A percentile compares a stretch with the other conserved stretches of the same genome.
phyloP scores from a whole-genome alignment of 2,888 invertebrate genomes.

The Oasisia sp. region DNA sequence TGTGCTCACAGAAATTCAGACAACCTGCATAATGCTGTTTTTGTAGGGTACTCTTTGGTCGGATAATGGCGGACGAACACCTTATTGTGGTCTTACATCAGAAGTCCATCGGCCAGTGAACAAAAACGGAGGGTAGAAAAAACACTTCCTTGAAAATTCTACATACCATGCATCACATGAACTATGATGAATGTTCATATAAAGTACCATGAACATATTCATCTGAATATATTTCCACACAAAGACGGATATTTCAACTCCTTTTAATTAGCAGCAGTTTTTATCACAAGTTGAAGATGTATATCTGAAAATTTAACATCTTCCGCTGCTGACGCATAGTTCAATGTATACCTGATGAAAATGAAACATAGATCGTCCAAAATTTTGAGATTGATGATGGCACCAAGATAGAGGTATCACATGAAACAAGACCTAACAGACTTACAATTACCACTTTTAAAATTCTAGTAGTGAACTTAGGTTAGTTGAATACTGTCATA shows the following conservation, averaged over 20 bases:
- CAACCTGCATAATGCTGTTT: too few relatives aligned
- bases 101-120: too few relatives aligned
- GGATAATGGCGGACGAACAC: too few relatives aligned
- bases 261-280: neutral
- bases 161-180: too few relatives aligned
- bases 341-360: too few relatives aligned
- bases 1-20: too few relatives aligned
- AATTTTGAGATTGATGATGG: neutral
- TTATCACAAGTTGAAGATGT: neutral
- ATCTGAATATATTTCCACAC: neutral
- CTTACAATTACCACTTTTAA: neutral
- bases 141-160: neutral
- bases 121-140: too few relatives aligned
- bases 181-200: too few relatives aligned
- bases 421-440: neutral
- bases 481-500: slow-evolving; percentile 12
- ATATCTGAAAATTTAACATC: neutral
- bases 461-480: neutral
- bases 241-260: neutral
- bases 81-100: too few relatives aligned
- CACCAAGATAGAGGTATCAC: neutral
- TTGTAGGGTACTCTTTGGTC: too few relatives aligned
- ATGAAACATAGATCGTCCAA: neutral
- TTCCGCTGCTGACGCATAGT: neutral
- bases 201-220: too few relatives aligned